A percentile compares a stretch with the other conserved stretches of the same genome.
These are phyloP conservation scores for Latrodectus geometricus DNA, from an alignment of 1,140 invertebrate species.

Conservation along the genomic window DNA sequence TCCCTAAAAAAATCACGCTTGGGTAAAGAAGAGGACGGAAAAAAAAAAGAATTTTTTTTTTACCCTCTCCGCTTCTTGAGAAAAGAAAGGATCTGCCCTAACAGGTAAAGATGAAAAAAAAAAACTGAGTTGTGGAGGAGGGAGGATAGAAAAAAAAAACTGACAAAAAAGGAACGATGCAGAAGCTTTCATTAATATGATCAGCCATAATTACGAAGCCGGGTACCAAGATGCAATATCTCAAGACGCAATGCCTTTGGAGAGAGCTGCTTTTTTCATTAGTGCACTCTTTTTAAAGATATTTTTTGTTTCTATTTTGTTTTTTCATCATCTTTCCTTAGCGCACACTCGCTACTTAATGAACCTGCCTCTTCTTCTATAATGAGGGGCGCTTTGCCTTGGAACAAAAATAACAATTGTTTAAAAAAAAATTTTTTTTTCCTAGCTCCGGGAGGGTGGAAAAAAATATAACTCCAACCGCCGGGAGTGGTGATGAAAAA, in stretches of 20 bases:
- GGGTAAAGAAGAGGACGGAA: conserved; percentile 6
- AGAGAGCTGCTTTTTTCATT: conserved; percentile 60
- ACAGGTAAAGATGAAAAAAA: conserved; percentile 28
- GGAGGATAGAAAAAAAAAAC: conserved; percentile 20
- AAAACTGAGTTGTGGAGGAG: background rate
- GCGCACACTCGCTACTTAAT: conserved; percentile 57
- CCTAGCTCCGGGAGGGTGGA: background rate
- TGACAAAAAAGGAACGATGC: conserved; percentile 49
- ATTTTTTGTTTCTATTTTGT: conserved; percentile 49
- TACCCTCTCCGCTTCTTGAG: background rate
- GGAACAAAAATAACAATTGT: conserved; percentile 61
- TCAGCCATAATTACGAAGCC: conserved; percentile 62
- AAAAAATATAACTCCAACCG: conserved; percentile 37
- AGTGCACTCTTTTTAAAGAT: conserved; percentile 31
- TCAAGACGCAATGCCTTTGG: conserved; percentile 24
- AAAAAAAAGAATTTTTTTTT: conserved; percentile 5
- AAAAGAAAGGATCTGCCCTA: conserved; percentile 30
- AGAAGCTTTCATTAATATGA: conserved; percentile 62
- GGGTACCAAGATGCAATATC: conserved; percentile 45
- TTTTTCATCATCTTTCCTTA: conserved; percentile 52
- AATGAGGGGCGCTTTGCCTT: conserved; percentile 59
- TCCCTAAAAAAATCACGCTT: conserved; percentile 44
- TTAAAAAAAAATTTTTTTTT: conserved; percentile 30
- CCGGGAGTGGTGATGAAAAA: conserved; percentile 33
- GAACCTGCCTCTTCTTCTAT: conserved; percentile 55